phyloP scores from a whole-genome alignment of 1,140 invertebrate genomes.

The Nymphalis io region DNA sequence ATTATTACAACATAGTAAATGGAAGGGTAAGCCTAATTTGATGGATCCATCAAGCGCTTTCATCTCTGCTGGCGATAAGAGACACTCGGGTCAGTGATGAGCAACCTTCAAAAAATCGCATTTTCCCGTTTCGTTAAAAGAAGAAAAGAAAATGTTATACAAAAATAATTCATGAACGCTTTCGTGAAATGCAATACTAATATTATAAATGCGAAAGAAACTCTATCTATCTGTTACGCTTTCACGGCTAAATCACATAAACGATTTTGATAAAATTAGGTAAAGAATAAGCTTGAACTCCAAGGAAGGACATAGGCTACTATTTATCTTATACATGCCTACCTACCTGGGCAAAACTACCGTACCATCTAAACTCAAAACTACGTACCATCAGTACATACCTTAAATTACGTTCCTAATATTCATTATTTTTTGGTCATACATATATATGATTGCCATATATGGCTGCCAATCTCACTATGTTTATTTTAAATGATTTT shows the following conservation, averaged over 20 bases:
- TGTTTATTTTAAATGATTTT: neutral
- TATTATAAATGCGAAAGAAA: too few species aligned
- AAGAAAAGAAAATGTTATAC: constrained; percentile 1
- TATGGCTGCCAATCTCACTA: neutral
- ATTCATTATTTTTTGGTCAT: neutral
- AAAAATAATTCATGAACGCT: constrained; percentile 1
- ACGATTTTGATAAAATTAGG: too few species aligned
- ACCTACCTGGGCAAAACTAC: too few species aligned
- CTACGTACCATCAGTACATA: too few species aligned
- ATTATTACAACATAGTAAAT: neutral
- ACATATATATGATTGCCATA: neutral
- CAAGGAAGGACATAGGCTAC: too few species aligned
- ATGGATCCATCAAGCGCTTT: constrained; percentile 20
- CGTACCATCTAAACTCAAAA: too few species aligned
- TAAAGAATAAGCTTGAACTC: too few species aligned
- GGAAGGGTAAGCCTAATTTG: constrained; percentile 18
- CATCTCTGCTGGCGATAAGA: constrained; percentile 14
- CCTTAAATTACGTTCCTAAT: too few species aligned
- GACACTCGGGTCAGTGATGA: constrained; percentile 21
- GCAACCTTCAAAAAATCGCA: constrained; percentile 9
- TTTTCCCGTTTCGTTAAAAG: constrained; percentile 17
- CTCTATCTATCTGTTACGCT: too few species aligned
- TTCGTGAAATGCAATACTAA: too few species aligned
- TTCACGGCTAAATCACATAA: too few species aligned
- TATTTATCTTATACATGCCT: too few species aligned